Evolutionary conservation across 1,140 invertebrate species (phyloP).

Genomic region (Scaptomyza pallida): DNA sequence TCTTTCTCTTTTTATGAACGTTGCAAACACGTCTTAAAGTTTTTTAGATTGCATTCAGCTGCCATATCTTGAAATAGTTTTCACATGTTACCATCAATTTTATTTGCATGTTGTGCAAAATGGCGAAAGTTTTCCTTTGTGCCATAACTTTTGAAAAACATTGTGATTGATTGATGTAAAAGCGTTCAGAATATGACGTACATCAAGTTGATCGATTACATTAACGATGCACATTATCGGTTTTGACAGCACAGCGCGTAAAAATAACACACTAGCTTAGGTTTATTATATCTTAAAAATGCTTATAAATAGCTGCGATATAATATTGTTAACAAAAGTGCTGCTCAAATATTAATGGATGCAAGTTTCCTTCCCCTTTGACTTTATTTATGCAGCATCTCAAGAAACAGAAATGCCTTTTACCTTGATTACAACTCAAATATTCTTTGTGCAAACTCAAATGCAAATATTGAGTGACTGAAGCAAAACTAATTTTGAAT

Average conservation of each 20-base stretch:
- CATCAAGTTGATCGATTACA: constrained; percentile 10
- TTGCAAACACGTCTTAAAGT: not conserved
- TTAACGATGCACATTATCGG: not conserved
- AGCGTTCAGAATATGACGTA: constrained; percentile 1
- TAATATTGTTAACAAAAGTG: not conserved
- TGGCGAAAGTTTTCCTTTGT: constrained; percentile 11
- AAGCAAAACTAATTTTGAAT: constrained; percentile 4
- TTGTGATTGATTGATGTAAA: constrained; percentile 19
- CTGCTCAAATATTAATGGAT: no score
- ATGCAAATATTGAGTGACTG: not conserved
- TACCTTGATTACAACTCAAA: not conserved
- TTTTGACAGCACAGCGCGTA: not conserved
- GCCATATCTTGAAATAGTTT: not conserved
- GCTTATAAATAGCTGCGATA: not conserved
- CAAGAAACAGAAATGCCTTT: not conserved
- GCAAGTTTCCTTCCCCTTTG: not conserved
- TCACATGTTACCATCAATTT: not conserved
- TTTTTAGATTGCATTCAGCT: not conserved
- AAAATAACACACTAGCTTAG: not conserved
- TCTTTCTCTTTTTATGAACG: not conserved
- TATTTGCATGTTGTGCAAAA: not conserved
- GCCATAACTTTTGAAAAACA: constrained; percentile 8
- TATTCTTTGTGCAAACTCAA: not conserved
- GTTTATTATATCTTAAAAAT: not conserved
- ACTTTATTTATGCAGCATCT: not conserved